These are phyloP conservation scores for Nymphicus hollandicus DNA, from an alignment of 2,113 vertebrate species.

Conservation along the genomic window DNA sequence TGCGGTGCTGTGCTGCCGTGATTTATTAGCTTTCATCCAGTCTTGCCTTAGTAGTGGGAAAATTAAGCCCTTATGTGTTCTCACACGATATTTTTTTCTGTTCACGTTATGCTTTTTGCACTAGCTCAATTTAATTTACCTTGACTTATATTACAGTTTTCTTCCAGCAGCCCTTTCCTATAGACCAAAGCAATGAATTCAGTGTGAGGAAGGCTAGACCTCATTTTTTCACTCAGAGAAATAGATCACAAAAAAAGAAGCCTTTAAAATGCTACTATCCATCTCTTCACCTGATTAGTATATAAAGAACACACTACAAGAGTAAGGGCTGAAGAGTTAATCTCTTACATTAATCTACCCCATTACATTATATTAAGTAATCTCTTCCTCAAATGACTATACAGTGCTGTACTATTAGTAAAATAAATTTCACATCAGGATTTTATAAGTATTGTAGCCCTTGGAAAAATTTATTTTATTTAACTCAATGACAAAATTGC, in stretches of 20 bases:
- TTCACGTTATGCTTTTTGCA: not conserved
- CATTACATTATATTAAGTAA: not conserved
- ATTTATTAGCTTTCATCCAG: not conserved
- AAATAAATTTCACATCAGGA: not conserved
- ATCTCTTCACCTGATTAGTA: constrained; percentile 11
- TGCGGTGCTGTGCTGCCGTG: not conserved
- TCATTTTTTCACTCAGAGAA: not conserved
- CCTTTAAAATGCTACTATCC: not conserved
- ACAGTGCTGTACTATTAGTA: not conserved
- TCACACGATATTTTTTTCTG: not conserved
- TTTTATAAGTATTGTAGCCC: not conserved
- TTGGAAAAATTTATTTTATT: not conserved
- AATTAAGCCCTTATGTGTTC: not conserved
- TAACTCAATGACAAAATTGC: not conserved
- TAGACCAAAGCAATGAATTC: constrained; percentile 4
- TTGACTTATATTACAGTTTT: constrained; percentile 8
- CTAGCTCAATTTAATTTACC: not conserved
- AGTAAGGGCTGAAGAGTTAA: constrained; percentile 15
- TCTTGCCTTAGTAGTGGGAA: not conserved
- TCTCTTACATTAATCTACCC: not conserved
- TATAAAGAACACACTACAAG: not conserved
- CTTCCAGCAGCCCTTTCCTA: constrained; percentile 10
- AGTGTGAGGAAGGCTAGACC: not conserved
- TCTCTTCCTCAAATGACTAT: not conserved
- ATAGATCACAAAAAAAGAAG: not conserved